Conservation (phyloP, 1,140 invertebrate genomes). For the Fopius arisanus region DNA sequence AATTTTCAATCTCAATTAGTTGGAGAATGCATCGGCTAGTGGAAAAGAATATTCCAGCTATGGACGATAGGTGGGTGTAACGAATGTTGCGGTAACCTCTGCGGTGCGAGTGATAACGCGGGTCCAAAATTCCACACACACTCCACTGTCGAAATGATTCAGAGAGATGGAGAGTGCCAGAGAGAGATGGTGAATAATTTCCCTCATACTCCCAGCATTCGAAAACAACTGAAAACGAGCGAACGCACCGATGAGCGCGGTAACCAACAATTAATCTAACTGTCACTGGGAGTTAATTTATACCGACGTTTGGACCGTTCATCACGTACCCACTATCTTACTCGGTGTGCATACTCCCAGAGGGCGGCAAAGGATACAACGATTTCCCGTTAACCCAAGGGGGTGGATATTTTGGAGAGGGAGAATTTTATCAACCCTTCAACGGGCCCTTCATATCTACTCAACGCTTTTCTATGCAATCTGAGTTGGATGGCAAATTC, state of each 20-base stretch:
- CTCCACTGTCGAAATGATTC: neutral
- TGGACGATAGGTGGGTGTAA: neutral
- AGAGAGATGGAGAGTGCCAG: neutral
- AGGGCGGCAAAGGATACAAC: slow-evolving; percentile 36
- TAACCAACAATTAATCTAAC: slow-evolving; percentile 57
- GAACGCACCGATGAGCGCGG: slow-evolving; percentile 32
- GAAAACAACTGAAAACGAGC: slow-evolving; percentile 9
- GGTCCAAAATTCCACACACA: neutral
- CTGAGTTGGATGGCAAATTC: neutral
- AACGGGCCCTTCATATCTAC: slow-evolving; percentile 46
- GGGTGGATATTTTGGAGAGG: slow-evolving; percentile 13
- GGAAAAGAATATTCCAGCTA: neutral
- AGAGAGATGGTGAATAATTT: neutral
- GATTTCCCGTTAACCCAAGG: slow-evolving; percentile 40
- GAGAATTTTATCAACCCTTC: slow-evolving; percentile 54
- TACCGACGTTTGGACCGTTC: slow-evolving; percentile 40
- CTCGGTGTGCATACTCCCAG: slow-evolving; percentile 39
- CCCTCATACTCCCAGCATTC: neutral
- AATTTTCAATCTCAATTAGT: neutral
- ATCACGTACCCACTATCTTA: slow-evolving; percentile 30
- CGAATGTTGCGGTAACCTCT: slow-evolving; percentile 8
- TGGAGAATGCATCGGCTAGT: neutral
- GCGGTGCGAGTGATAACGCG: slow-evolving; percentile 8
- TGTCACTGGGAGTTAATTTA: slow-evolving; percentile 58
- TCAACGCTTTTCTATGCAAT: slow-evolving; percentile 6